Conservation (phyloP, 2,113 vertebrate genomes). For the Sarotherodon lohbergeri region DNA sequence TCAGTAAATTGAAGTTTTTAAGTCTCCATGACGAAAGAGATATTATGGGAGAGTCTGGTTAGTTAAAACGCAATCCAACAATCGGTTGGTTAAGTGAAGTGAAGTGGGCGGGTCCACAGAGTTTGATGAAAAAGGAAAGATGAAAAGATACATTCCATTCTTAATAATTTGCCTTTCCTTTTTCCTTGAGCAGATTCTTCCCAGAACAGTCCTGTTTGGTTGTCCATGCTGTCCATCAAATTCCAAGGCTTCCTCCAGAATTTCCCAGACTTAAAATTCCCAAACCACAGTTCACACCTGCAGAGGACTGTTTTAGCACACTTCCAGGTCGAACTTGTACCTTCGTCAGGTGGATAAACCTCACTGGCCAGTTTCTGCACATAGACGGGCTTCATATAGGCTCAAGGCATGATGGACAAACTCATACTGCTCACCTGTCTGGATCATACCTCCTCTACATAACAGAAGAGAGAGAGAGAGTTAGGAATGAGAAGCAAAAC, state of each 20-base stretch:
- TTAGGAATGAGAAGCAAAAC: neutral
- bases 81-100: neutral
- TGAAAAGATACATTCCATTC: conserved; percentile 58
- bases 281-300: neutral
- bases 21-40: neutral
- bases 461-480: neutral
- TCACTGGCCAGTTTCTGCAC: conserved; percentile 83
- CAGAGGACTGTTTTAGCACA: neutral
- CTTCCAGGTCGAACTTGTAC: neutral
- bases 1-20: neutral
- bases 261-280: neutral
- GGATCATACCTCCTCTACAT: conserved; percentile 94
- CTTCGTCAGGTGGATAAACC: neutral
- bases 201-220: neutral
- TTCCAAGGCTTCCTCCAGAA: neutral
- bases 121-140: conserved; percentile 10
- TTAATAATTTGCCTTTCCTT: conserved; percentile 51
- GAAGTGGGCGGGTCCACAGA: neutral
- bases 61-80: neutral
- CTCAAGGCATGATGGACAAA: conserved; percentile 93
- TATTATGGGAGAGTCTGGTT: neutral
- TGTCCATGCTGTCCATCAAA: conserved; percentile 11
- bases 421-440: conserved; percentile 97
- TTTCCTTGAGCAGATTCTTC: conserved; percentile 18
- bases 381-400: conserved; percentile 84